These are phyloP conservation scores for Melolontha melolontha DNA, from an alignment of 2,888 invertebrate genomes.

Conservation along the genomic window DNA sequence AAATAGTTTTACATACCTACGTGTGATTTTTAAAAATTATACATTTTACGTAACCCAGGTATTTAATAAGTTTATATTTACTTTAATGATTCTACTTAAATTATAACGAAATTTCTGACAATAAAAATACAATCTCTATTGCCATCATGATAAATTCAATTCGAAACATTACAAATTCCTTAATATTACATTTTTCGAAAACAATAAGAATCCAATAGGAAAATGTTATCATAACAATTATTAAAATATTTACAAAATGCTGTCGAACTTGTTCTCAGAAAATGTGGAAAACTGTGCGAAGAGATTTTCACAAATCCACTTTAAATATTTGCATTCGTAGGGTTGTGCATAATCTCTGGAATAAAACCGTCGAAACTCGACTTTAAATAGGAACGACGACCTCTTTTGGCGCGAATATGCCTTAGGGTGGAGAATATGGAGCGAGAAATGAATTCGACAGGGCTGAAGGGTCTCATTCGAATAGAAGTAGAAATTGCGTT, in stretches of 20 bases:
- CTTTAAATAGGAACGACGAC: conserved; percentile 39
- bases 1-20: no score
- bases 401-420: conserved; percentile 32
- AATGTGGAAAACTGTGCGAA: conserved; percentile 18
- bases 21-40: no score
- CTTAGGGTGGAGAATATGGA: conserved; percentile 31
- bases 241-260: conserved; percentile 36
- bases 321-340: conserved; percentile 43
- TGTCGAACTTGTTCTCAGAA: conserved; percentile 18
- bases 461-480: conserved; percentile 34
- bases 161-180: no score
- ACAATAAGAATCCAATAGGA: neutral
- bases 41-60: no score
- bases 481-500: conserved; percentile 36
- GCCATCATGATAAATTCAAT: no score
- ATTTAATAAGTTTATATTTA: no score
- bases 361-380: conserved; percentile 44
- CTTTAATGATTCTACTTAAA: no score
- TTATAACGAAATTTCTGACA: no score
- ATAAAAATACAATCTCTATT: no score
- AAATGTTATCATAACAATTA: conserved; percentile 34
- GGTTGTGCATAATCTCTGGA: conserved; percentile 41
- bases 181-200: neutral
- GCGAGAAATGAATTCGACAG: neutral
- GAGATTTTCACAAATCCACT: conserved; percentile 38